Base-by-base conservation (phyloP, 2,888 invertebrate genomes). In the Orthonychiurus folsomi region DNA sequence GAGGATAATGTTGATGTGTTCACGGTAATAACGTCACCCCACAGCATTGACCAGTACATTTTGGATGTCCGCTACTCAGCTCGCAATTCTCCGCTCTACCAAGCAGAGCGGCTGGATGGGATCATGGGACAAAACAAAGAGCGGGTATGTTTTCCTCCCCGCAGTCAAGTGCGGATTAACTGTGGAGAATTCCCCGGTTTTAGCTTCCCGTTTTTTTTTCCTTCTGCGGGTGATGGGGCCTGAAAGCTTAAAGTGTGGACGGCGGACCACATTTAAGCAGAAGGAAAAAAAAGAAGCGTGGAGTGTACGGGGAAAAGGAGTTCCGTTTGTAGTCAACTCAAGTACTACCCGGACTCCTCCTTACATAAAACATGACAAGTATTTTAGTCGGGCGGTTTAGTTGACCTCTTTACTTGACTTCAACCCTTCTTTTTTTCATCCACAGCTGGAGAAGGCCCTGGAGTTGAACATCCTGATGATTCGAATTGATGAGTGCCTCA, bases 21-120 rank as follows among this genome's bases (percentile, higher is more conserved):
- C 76, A 95, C 95, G 0, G 89, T 96, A 1, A 82, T 92, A 28
- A 83, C 83, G 71, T 85, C 86, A 20, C 82, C 83, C 1, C 78
- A 79, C 50, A 62, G 60, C 12, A 80, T 80, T 63, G 73, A 75
- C 71, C 63, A 67, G 2, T 60, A 59, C 1, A 81, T 82, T 1
- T 78, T 92, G 65, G 95, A 96, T 75, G 87, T 96, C 0, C 81
- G 94, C 69, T 96, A 88, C 76, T 88, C 94, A 0, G 95, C 91
- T 0, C 94, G 94, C 75, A 93, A 93, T 0, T 94, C 94, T 0
- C 94, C 95, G 0, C 94, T 93, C 77, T 93, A 93, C 76, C 84
- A 87, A 0, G 83, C 93, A 0, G 91, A 91, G 76, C 89, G 87
- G 75, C 80, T 96, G 9, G 91, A 97, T 74, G 89, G 90, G 3